phyloP scores from a whole-genome alignment of 2,888 invertebrate species.

The Oligia fasciuncula region DNA sequence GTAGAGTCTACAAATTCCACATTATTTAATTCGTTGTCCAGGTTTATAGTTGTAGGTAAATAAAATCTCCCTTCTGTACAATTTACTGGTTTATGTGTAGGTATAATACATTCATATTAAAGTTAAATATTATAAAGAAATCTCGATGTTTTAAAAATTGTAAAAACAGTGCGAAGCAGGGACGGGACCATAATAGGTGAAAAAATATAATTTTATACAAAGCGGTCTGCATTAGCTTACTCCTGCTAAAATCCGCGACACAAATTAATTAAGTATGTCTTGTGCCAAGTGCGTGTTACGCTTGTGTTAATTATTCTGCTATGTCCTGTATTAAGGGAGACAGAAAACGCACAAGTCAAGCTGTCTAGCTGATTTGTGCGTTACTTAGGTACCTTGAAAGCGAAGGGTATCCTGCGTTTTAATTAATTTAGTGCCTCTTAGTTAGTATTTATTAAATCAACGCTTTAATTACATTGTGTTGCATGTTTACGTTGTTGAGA shows the following conservation, averaged over 20 bases:
- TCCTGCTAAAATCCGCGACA: too few species aligned
- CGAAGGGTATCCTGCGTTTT: slow-evolving; percentile 34
- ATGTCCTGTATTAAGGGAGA: slow-evolving; percentile 1
- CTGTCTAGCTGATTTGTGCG: slow-evolving; percentile 1
- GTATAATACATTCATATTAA: background rate
- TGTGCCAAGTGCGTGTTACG: background rate
- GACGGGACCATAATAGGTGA: background rate
- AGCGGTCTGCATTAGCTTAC: too few species aligned
- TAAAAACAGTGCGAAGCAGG: background rate
- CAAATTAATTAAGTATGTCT: background rate
- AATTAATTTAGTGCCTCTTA: slow-evolving; percentile 1
- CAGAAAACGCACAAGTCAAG: background rate
- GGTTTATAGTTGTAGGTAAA: background rate
- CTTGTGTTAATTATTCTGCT: too few species aligned
- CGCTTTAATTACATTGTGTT: too few species aligned
- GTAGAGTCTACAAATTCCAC: background rate
- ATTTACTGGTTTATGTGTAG: background rate
- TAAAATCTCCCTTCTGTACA: background rate
- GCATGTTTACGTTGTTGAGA: background rate
- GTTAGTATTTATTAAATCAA: slow-evolving; percentile 17
- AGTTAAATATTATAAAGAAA: too few species aligned
- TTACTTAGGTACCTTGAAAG: slow-evolving; percentile 22
- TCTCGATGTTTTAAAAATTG: too few species aligned
- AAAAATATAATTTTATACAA: too few species aligned
- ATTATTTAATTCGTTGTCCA: background rate